Percentiles rank a stretch among this genome's conserved stretches.
Evolutionary conservation across 2,113 vertebrate species (phyloP).

Genomic region (Polyodon spathula): DNA sequence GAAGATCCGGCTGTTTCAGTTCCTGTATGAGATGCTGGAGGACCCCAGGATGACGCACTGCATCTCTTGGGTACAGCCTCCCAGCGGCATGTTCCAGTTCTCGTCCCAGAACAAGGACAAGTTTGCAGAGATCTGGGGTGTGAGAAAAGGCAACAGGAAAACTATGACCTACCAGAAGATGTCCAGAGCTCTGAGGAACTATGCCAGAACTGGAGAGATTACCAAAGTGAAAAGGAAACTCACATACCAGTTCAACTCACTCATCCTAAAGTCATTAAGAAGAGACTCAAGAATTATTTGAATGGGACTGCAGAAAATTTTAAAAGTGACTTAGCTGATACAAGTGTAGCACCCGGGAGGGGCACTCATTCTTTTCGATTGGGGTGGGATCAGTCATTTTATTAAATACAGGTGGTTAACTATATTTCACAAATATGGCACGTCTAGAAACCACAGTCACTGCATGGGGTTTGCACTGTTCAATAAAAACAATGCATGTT

Average conservation of each 20-base stretch:
- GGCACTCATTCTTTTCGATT: too few species aligned
- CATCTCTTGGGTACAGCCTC: slow-evolving; percentile 54
- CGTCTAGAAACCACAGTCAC: too few species aligned
- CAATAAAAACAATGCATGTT: too few species aligned
- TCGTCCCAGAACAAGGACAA: slow-evolving; percentile 62
- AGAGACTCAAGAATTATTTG: slow-evolving; percentile 11
- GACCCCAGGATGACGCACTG: slow-evolving; percentile 60
- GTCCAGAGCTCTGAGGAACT: slow-evolving; percentile 65
- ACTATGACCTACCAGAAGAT: slow-evolving; percentile 72
- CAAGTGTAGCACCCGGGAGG: too few species aligned
- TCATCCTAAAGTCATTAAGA: slow-evolving; percentile 41
- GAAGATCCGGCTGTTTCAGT: slow-evolving; percentile 61
- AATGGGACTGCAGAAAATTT: not conserved
- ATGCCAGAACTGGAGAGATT: slow-evolving; percentile 58
- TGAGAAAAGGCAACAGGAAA: slow-evolving; percentile 59
- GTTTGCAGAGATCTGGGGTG: slow-evolving; percentile 59
- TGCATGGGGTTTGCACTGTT: too few species aligned
- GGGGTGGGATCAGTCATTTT: too few species aligned
- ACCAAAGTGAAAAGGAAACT: slow-evolving; percentile 67
- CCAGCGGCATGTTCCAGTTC: slow-evolving; percentile 53
- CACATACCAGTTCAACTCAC: slow-evolving; percentile 54
- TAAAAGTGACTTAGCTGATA: not conserved
- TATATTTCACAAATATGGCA: too few species aligned
- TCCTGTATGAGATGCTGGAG: slow-evolving; percentile 64
- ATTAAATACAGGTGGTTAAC: too few species aligned